Base-by-base conservation (phyloP, 2,888 invertebrate genomes). In the Cotesia congregata region DNA sequence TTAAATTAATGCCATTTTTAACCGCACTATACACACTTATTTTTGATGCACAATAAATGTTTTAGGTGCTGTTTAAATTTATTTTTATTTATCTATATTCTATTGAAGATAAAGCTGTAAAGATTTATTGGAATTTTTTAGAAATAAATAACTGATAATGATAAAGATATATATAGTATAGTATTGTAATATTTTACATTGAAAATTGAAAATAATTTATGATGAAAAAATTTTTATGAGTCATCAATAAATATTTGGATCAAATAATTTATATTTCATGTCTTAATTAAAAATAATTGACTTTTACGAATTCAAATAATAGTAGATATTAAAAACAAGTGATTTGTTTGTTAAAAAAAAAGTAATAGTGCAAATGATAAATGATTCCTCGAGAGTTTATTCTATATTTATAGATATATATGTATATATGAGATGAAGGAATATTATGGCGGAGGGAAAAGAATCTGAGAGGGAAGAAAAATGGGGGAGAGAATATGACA, bases 401-500 rank as follows among this genome's bases (percentile, higher is more conserved):
- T 30, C 3, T 30, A 30, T 30, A 30, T 30, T 30, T 30, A 30
- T 2, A 30, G 30, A 39, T 69, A 17, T 69, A 38, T 72, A 62
- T 61, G 41, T 61, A 62, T 67, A 59, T 12, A 70, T 17, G 71
- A 67, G 72, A 78, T 67, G 72, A 76, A 68, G 61, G 72, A 72
- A 68, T 72, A 72, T 30, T 67, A 30, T 76, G 15, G 74, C 76
- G 7, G 50, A 50, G 50, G 12, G 9, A 12, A 12, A 50, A 50
- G 12, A 50, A 50, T 7, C 50, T 50, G 9, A 50, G 50, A 50
- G 50, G 50, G 50, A 7, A 50, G 4, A 50, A 68, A 75, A 70
- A 75, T 77, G 78, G 79, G 59, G 74, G 76, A 77, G 76, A 76
- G 76, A 79, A 77, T 82, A 76, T 78, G 80, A 77, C 78, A 76